Evolutionary conservation across 2,113 vertebrate species (phyloP).

Genomic region (Oryctolagus cuniculus): DNA sequence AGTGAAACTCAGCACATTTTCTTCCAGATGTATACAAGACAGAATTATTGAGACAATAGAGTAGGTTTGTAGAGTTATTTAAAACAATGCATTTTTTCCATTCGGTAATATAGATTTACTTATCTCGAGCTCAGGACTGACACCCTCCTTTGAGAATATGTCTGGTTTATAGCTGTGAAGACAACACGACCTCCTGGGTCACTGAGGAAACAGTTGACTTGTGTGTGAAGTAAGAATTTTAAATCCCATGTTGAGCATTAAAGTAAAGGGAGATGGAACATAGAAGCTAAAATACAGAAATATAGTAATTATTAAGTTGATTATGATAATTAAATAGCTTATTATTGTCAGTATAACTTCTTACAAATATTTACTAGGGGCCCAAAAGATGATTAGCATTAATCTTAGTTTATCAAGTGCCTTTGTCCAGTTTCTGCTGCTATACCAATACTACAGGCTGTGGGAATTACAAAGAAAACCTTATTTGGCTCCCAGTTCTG

Average conservation of each 20-base stretch:
- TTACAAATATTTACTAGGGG: background rate
- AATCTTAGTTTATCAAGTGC: constrained; percentile 8
- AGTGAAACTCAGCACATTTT: constrained; percentile 28
- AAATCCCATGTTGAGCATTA: constrained; percentile 61
- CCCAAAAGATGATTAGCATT: background rate
- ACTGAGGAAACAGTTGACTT: constrained; percentile 74
- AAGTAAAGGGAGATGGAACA: constrained; percentile 44
- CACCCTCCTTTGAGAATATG: constrained; percentile 65
- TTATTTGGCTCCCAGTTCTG: too few relatives aligned
- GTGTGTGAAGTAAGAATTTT: constrained; percentile 53
- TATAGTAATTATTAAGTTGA: constrained; percentile 17
- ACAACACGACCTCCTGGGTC: constrained; percentile 69
- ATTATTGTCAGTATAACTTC: constrained; percentile 43
- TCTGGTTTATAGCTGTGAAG: constrained; percentile 83
- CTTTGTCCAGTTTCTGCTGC: background rate
- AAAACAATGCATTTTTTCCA: constrained; percentile 57
- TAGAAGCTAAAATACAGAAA: constrained; percentile 51
- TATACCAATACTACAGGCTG: too few relatives aligned
- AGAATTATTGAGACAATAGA: constrained; percentile 53
- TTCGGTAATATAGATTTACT: constrained; percentile 66
- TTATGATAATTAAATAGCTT: constrained; percentile 31
- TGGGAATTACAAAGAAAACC: too few relatives aligned
- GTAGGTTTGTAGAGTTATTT: constrained; percentile 58
- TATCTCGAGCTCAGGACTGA: constrained; percentile 65
- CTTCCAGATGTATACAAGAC: background rate